Evolutionary conservation across 2,113 vertebrate species (phyloP).

Genomic region (Lamprologus speciosus): DNA sequence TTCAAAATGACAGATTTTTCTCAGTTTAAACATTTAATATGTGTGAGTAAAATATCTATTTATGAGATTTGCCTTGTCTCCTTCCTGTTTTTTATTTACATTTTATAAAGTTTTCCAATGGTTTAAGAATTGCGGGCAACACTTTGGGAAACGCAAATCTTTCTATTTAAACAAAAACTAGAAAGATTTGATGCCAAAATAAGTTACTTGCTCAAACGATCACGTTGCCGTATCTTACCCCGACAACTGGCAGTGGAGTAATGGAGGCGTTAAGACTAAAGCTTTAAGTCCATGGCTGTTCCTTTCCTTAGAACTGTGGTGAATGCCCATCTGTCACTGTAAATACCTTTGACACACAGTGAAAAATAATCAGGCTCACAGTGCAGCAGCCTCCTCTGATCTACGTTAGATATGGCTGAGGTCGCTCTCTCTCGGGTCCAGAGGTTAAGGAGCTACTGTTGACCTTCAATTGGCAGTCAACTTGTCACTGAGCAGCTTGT

Average conservation of each 20-base stretch:
- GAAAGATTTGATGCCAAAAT: neutral
- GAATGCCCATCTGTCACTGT: constrained; percentile 8
- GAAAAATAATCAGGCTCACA: constrained; percentile 8
- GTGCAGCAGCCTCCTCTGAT: neutral
- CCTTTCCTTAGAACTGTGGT: neutral
- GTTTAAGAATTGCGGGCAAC: neutral
- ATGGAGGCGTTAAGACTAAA: neutral
- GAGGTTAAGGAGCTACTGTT: constrained; percentile 24
- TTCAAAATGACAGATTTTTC: neutral
- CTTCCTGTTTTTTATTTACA: neutral
- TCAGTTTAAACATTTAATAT: neutral
- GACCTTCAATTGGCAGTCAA: neutral
- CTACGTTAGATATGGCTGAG: constrained; percentile 7
- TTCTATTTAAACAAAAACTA: neutral
- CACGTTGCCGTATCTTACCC: neutral
- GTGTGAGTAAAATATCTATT: neutral
- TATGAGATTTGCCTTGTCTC: fast-evolving
- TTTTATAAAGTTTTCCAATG: neutral
- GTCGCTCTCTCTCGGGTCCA: neutral
- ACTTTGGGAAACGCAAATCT: fast-evolving
- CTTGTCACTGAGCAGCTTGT: neutral
- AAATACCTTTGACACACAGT: constrained; percentile 1
- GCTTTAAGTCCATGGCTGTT: neutral
- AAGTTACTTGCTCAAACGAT: neutral
- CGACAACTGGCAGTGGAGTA: neutral